phyloP scores from a whole-genome alignment of 2,113 vertebrate genomes.

The Strigops habroptila region DNA sequence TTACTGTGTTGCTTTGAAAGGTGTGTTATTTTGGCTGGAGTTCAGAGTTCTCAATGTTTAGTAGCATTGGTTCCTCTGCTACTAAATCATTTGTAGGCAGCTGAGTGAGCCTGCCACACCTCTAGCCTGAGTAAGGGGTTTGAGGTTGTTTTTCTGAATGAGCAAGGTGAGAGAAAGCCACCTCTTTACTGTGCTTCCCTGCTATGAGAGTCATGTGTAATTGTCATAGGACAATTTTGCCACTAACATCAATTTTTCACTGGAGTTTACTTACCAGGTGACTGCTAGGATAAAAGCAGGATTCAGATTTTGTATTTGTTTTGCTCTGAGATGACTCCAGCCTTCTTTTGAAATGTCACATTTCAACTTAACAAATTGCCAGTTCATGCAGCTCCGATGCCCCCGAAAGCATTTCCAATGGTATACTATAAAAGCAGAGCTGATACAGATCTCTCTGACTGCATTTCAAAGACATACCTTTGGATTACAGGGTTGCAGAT shows the following conservation, averaged over 20 bases:
- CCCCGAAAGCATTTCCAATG: conserved; percentile 8
- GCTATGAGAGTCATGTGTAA: background rate
- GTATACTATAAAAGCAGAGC: background rate
- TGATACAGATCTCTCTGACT: background rate
- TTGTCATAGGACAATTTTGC: background rate
- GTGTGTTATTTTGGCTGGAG: background rate
- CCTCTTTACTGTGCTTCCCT: background rate
- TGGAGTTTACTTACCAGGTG: background rate
- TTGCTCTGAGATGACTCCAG: background rate
- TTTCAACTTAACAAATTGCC: background rate
- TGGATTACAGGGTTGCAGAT: background rate
- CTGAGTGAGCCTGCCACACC: background rate
- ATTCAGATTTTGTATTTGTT: background rate
- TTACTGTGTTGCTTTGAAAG: background rate
- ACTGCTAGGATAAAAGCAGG: background rate
- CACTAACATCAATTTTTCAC: background rate
- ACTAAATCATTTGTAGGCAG: background rate
- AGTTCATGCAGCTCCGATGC: background rate
- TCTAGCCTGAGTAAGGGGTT: background rate
- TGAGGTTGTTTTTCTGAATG: background rate
- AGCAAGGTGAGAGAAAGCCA: background rate
- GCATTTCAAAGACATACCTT: conserved; percentile 30
- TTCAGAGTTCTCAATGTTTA: background rate
- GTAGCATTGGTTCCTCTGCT: background rate
- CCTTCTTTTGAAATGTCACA: background rate